Percentiles rank a stretch among this genome's conserved stretches.
These are phyloP conservation scores for Elymnias hypermnestra DNA, from an alignment of 1,140 invertebrate species.

Conservation along the genomic window DNA sequence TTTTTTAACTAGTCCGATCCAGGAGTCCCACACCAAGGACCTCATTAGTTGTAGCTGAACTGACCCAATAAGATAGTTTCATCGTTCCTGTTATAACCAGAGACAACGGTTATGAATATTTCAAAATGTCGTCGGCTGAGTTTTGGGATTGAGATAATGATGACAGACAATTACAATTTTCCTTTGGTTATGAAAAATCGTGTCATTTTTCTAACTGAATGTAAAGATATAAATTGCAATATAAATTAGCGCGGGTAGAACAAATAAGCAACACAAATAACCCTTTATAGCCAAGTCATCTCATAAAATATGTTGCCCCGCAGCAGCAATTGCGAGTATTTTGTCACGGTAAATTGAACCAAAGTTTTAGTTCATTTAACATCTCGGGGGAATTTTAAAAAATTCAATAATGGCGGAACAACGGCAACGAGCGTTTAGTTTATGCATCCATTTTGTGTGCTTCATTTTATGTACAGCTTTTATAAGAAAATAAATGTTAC, in stretches of 20 bases:
- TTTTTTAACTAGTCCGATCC: no score
- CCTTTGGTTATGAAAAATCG: no score
- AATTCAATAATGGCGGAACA: constrained; percentile 1
- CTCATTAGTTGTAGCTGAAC: no score
- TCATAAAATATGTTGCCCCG: constrained; percentile 28
- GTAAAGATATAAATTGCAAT: no score
- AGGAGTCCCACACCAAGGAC: no score
- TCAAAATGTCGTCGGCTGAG: no score
- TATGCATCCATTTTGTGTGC: constrained; percentile 7
- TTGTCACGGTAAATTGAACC: constrained; percentile 24
- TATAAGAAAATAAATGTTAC: background rate
- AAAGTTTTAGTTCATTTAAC: constrained; percentile 27
- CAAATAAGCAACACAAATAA: constrained; percentile 25
- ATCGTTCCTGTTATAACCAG: no score
- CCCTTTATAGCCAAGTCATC: constrained; percentile 23
- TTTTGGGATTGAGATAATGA: no score
- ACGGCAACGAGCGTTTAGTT: constrained; percentile 6
- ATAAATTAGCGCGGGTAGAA: constrained; percentile 4
- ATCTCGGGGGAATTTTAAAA: constrained; percentile 15
- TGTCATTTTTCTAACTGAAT: no score
- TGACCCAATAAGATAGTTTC: no score
- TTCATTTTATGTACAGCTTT: background rate
- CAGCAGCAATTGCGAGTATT: constrained; percentile 23
- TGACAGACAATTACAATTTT: no score
- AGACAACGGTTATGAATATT: no score